A percentile compares a stretch with the other conserved stretches of the same genome.
phyloP scores from a whole-genome alignment of 2,797 vertebrate genomes.

The Bovichtus variegatus region DNA sequence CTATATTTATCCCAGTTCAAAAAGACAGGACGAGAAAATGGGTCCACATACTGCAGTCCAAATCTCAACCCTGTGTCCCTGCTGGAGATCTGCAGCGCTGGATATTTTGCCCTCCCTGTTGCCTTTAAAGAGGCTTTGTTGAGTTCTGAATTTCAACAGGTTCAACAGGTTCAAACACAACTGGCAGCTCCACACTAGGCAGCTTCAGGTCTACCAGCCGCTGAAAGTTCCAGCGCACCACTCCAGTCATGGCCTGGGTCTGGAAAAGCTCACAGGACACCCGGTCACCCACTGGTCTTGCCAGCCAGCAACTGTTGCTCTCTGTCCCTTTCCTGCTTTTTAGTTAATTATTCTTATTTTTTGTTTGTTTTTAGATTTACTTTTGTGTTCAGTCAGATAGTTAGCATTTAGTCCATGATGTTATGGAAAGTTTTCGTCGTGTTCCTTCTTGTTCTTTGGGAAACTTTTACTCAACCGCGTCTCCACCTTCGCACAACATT shows the following conservation, averaged over 20 bases:
- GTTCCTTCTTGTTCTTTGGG: no score
- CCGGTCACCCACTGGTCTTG: constrained; percentile 11
- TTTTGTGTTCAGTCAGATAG: no score
- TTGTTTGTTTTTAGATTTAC: no score
- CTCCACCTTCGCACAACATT: no score
- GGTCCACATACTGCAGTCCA: not conserved
- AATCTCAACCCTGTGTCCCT: not conserved
- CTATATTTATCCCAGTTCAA: no score
- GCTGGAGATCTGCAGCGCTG: not conserved
- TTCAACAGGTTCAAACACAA: constrained; percentile 50
- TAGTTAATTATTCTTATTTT: no score
- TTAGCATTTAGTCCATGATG: no score
- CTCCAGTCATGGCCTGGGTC: constrained; percentile 34
- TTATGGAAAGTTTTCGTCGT: no score
- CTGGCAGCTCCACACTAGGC: constrained; percentile 37
- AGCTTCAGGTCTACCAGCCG: constrained; percentile 44
- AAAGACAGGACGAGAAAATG: not conserved
- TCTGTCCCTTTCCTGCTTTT: no score
- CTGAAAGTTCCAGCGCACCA: constrained; percentile 50
- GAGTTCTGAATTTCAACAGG: not conserved
- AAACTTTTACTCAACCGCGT: no score
- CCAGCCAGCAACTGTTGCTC: no score
- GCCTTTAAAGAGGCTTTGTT: not conserved
- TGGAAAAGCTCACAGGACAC: constrained; percentile 2
- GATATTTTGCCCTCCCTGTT: not conserved